These are phyloP conservation scores for Anastrepha obliqua DNA, from an alignment of 1,140 invertebrate species.

Conservation along the genomic window DNA sequence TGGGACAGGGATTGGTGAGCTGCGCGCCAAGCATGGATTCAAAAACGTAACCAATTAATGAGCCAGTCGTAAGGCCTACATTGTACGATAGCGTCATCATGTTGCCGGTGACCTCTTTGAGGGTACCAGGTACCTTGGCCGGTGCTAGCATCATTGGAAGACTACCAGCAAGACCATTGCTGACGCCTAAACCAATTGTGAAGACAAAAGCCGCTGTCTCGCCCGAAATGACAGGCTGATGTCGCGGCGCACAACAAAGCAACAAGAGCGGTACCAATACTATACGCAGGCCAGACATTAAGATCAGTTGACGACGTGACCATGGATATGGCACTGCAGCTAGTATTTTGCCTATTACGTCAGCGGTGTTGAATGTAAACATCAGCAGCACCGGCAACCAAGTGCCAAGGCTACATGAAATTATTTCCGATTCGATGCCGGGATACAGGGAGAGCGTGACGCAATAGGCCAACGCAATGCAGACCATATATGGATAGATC, in stretches of 20 bases:
- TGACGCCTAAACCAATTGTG: conserved; percentile 85
- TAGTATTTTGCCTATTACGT: conserved; percentile 90
- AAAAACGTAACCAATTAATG: conserved; percentile 87
- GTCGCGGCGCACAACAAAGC: conserved; percentile 85
- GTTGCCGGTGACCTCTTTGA: conserved; percentile 88
- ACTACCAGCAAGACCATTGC: conserved; percentile 91
- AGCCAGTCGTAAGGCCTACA: conserved; percentile 87
- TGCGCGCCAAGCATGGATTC: conserved; percentile 83
- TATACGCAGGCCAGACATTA: conserved; percentile 81
- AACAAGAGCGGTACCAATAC: conserved; percentile 87
- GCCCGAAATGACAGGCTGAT: conserved; percentile 82
- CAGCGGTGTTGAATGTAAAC: conserved; percentile 90
- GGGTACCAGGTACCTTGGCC: conserved; percentile 85
- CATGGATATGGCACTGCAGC: conserved; percentile 87
- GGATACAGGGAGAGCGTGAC: conserved; percentile 92
- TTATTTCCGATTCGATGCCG: conserved; percentile 90
- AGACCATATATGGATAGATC: conserved; percentile 92
- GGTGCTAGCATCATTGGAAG: conserved; percentile 94
- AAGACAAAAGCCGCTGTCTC: conserved; percentile 80
- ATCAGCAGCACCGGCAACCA: conserved; percentile 96
- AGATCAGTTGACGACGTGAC: conserved; percentile 84
- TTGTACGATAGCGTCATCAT: conserved; percentile 95
- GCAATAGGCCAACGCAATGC: conserved; percentile 89
- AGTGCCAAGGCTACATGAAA: conserved; percentile 85
- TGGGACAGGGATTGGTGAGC: conserved; percentile 73